Evolutionary conservation across 2,113 vertebrate genomes (phyloP), one percentile per base, ranked within the genome.

Genomic region (Semicossyphus pulcher): DNA sequence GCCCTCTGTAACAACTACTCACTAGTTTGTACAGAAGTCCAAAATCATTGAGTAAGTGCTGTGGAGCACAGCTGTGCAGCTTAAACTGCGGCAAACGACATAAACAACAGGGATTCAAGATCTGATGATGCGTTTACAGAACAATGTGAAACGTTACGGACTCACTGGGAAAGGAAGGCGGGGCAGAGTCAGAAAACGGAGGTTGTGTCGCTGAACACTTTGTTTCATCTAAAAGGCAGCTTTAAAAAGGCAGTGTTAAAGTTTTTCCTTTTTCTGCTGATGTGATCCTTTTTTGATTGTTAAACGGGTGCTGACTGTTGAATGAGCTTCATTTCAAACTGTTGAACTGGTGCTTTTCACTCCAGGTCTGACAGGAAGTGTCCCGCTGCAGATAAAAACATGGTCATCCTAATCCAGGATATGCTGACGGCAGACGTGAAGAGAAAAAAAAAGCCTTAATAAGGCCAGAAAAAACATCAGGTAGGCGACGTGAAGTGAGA

Each of bases 361-460:
- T 56, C 18, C 10, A 37, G 42, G 25, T 51, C 14, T 64, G 58
- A 42, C 53, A 48, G 37, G 29, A 71, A 42, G 31, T 16, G 16
- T 21, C 32, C 16, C 14, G 65, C 42, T 47, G 31, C 26, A 72
- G 67, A 59, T 59, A 66, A 72, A 68, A 78, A 77, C 0, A 2
- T 54, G 37, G 29, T 66, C 49, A 34, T 69, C 39, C 26, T 76
- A 70, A 78, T 25, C 37, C 12, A 60, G 16, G 65, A 62, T 23
- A 37, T 26, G 36, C 21, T 37, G 61, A 61, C 1, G 15, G 6
- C 47, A 61, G 28, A 45, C 25, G 53, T 51, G 31, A 66, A 72
- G 44, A 69, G 63, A 85, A 83, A 10, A 76, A 64, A 62, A 28
- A 6, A 45, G 56, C 63, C 71, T 12, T 21, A 25, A 74, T n/a